A percentile compares a stretch with the other conserved stretches of the same genome.
phyloP scores from a whole-genome alignment of 2,797 vertebrate species.

The Oceanodroma leucorhoa region DNA sequence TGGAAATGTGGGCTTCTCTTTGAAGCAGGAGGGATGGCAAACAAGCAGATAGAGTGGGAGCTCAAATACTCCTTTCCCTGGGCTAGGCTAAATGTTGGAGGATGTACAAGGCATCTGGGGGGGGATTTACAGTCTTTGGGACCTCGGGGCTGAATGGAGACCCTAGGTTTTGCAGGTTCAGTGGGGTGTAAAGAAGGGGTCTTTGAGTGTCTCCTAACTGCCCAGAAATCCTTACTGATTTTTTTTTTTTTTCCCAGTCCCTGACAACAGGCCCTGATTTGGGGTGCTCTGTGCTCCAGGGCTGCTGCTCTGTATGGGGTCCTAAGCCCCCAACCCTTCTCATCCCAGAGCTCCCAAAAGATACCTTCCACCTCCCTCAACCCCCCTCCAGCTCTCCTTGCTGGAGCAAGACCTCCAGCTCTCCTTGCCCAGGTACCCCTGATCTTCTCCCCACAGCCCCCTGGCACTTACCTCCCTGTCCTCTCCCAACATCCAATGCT shows the following conservation, averaged over 20 bases:
- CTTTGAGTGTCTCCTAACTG: background rate
- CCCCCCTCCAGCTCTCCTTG: rapidly evolving
- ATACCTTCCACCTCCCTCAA: background rate
- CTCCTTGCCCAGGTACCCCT: background rate
- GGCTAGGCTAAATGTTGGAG: background rate
- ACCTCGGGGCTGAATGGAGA: background rate
- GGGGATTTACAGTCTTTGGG: background rate
- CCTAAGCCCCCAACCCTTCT: background rate
- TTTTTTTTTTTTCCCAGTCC: no score
- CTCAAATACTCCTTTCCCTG: background rate
- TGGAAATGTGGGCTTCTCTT: constrained; percentile 61
- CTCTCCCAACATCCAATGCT: background rate
- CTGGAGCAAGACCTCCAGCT: background rate
- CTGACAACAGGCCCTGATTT: background rate
- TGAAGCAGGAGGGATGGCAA: constrained; percentile 38
- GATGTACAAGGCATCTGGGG: background rate
- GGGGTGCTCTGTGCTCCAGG: background rate
- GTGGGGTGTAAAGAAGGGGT: background rate
- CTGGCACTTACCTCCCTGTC: background rate
- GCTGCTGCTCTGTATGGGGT: background rate
- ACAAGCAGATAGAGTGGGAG: background rate
- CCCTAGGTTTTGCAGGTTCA: background rate
- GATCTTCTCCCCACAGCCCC: background rate
- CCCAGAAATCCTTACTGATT: background rate
- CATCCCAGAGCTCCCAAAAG: background rate